Conservation (phyloP, 2,888 invertebrate genomes). For the Chloroclysta siterata region DNA sequence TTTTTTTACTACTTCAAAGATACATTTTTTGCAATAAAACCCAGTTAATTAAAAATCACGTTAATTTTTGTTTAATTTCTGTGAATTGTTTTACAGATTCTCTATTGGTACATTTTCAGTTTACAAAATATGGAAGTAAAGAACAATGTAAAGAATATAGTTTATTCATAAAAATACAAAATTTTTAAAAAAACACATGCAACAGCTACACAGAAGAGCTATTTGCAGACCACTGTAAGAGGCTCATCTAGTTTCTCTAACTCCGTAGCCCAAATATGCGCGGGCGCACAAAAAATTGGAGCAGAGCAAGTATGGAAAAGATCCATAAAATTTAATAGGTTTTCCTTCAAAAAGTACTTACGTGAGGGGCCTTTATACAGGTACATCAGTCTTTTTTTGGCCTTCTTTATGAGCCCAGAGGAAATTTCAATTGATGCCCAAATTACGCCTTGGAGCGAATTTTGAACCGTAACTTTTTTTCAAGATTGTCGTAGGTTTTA, state of each 20-base stretch:
- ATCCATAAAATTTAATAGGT: constrained; percentile 82
- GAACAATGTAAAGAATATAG: no score
- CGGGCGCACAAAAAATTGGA: constrained; percentile 78
- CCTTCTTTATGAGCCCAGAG: constrained; percentile 38
- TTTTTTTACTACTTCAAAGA: no score
- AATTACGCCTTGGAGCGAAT: constrained; percentile 34
- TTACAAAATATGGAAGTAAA: no score
- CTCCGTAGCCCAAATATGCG: constrained; percentile 46
- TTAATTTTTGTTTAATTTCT: no score
- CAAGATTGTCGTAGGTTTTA: constrained; percentile 7
- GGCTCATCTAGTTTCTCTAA: constrained; percentile 53
- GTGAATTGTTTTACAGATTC: no score
- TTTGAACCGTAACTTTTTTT: constrained; percentile 11
- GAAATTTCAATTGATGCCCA: constrained; percentile 42
- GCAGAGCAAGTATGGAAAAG: constrained; percentile 81
- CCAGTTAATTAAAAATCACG: no score
- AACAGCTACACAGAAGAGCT: no score
- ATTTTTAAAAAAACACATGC: no score
- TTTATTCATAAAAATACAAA: no score
- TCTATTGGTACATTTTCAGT: no score
- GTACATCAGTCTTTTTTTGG: constrained; percentile 61
- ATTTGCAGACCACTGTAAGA: not conserved
- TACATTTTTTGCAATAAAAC: no score
- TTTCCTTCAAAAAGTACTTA: constrained; percentile 79
- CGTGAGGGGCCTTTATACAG: constrained; percentile 72